Evolutionary conservation across 2,888 invertebrate species (phyloP).

Genomic region (Mythimna vitellina): DNA sequence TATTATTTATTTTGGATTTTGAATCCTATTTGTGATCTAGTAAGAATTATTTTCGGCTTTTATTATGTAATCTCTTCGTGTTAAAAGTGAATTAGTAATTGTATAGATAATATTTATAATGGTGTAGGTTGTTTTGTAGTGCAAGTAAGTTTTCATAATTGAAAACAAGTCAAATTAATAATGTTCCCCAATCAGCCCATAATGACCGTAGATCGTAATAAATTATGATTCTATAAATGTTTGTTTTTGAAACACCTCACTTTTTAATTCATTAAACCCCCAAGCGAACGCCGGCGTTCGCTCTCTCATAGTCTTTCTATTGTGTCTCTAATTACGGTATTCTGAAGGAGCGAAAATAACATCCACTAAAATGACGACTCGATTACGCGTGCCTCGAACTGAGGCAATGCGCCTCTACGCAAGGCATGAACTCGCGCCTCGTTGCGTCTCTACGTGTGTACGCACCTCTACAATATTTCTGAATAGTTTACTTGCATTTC

Average conservation of each 20-base stretch:
- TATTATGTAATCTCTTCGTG: constrained; percentile 58
- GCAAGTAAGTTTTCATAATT: constrained; percentile 31
- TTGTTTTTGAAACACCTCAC: too few species aligned
- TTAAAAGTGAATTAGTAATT: constrained; percentile 34
- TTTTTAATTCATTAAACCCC: too few species aligned
- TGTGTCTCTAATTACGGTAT: too few species aligned
- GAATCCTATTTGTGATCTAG: constrained; percentile 60
- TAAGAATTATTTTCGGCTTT: constrained; percentile 40
- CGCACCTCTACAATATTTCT: not conserved
- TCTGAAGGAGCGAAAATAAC: too few species aligned
- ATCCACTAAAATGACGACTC: not conserved
- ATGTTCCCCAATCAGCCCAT: not conserved
- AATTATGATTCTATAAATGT: not conserved
- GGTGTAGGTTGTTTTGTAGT: constrained; percentile 18
- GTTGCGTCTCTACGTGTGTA: not conserved
- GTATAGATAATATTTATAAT: constrained; percentile 21
- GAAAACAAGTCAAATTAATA: not conserved
- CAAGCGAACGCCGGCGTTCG: too few species aligned
- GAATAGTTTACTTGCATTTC: constrained; percentile 39
- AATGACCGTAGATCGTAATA: not conserved
- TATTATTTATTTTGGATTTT: constrained; percentile 54
- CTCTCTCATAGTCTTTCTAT: too few species aligned
- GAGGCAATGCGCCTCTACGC: not conserved
- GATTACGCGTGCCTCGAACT: not conserved
- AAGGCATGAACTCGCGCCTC: not conserved